These are phyloP conservation scores for Steinernema carpocapsae DNA, from an alignment of 2,888 invertebrate species.

Conservation along the genomic window DNA sequence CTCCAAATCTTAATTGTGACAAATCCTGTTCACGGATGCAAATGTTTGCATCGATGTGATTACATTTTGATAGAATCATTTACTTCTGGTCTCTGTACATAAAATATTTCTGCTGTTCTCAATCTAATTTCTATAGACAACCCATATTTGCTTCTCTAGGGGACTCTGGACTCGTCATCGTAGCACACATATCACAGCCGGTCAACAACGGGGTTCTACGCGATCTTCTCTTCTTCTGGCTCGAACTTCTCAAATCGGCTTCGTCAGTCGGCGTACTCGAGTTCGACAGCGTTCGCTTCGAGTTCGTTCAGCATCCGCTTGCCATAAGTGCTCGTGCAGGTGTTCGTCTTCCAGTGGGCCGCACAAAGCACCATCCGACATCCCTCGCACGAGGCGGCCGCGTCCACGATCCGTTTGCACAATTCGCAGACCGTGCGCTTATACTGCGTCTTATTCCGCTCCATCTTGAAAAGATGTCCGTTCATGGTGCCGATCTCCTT, in stretches of 20 bases:
- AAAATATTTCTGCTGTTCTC: too few relatives aligned
- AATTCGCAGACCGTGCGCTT: conserved; percentile 54
- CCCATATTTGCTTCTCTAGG: too few relatives aligned
- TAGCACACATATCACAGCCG: conserved; percentile 7
- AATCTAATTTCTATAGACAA: too few relatives aligned
- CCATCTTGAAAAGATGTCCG: conserved; percentile 55
- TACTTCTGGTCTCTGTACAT: too few relatives aligned
- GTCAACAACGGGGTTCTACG: too few relatives aligned
- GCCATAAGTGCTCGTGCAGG: conserved; percentile 56
- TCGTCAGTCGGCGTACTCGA: conserved; percentile 55
- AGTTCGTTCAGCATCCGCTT: conserved; percentile 49
- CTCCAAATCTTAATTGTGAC: too few relatives aligned
- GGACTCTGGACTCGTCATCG: background rate
- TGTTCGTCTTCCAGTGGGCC: conserved; percentile 49
- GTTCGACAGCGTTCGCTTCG: conserved; percentile 56
- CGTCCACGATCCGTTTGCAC: conserved; percentile 52
- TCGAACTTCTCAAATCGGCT: too few relatives aligned
- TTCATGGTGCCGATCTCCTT: conserved; percentile 42
- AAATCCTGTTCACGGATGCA: too few relatives aligned
- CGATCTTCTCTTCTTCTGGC: too few relatives aligned
- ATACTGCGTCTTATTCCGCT: conserved; percentile 50
- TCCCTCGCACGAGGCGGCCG: conserved; percentile 58
- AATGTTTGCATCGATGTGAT: too few relatives aligned
- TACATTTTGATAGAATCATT: too few relatives aligned
- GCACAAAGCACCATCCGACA: conserved; percentile 58